Conservation (phyloP, 30 jellyfish, hydroid and myxozoan genomes). For the Pseudorhiza aurosa region DNA sequence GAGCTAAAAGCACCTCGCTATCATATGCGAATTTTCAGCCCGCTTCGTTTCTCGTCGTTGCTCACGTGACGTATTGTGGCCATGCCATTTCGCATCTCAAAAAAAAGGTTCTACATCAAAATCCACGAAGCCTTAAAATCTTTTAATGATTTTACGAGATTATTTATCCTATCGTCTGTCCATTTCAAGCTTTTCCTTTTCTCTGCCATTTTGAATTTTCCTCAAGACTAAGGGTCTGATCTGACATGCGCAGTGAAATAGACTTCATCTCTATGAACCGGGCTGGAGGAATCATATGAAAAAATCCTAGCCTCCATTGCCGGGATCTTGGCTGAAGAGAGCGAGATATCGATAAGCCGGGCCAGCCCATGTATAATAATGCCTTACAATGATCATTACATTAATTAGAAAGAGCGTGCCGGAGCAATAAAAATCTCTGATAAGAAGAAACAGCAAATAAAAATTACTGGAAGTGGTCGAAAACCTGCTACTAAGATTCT, state of each 20-base stretch:
- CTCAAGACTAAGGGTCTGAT: background rate
- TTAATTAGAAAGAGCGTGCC: too few species aligned
- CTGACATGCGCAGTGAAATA: background rate
- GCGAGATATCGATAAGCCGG: background rate
- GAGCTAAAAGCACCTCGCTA: slow-evolving; percentile 6
- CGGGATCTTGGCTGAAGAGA: background rate
- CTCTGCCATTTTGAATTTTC: background rate
- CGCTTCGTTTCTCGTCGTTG: background rate
- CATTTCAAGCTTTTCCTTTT: background rate
- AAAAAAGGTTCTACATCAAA: too few species aligned
- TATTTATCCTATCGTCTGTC: background rate
- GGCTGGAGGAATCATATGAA: slow-evolving; percentile 10
- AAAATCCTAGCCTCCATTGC: slow-evolving; percentile 2
- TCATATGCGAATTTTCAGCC: background rate
- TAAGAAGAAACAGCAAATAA: too few species aligned
- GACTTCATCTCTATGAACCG: background rate
- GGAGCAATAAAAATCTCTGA: too few species aligned
- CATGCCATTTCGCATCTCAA: background rate
- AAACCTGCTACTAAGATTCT: background rate
- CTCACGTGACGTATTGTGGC: background rate
- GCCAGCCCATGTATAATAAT: background rate
- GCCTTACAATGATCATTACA: too few species aligned
- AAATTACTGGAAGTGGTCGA: background rate
- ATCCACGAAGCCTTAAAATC: background rate
- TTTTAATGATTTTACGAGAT: background rate